Evolutionary conservation across 2,797 vertebrate genomes (phyloP).

Genomic region (Paguma larvata): DNA sequence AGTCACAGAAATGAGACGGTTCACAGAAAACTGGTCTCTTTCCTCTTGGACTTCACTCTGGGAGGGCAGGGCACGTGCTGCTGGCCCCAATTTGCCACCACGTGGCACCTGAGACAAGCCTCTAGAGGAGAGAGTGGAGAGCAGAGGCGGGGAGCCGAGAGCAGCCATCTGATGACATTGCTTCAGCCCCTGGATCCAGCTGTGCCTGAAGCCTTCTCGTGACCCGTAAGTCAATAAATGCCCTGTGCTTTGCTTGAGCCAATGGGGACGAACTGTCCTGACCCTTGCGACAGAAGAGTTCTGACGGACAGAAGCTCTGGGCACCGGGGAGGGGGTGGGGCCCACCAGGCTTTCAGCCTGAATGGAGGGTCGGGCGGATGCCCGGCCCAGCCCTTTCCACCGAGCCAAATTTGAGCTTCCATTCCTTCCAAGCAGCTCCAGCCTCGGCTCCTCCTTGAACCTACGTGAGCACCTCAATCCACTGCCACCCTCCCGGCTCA

Average conservation of each 20-base stretch:
- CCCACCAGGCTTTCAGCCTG: not conserved
- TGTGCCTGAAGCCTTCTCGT: not conserved
- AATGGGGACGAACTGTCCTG: not conserved
- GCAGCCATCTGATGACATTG: fast-evolving
- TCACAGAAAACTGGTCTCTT: not conserved
- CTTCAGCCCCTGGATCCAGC: not conserved
- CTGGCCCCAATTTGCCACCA: not conserved
- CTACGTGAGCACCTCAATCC: not conserved
- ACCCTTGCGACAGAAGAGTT: not conserved
- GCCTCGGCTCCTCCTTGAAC: not conserved
- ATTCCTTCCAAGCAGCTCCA: not conserved
- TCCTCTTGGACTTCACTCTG: not conserved
- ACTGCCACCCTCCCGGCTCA: not conserved
- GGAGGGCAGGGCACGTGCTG: not conserved
- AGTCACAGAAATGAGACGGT: not conserved
- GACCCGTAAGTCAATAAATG: not conserved
- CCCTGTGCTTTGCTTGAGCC: not conserved
- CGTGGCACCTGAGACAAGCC: not conserved
- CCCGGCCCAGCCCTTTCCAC: not conserved
- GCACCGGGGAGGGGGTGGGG: fast-evolving
- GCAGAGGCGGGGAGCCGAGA: not conserved
- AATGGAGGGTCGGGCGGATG: not conserved
- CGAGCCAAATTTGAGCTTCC: not conserved
- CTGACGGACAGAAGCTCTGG: not conserved
- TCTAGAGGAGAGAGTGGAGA: not conserved